These are phyloP conservation scores for Creontiades dilutus DNA, from an alignment of 2,888 invertebrate genomes.

Conservation along the genomic window DNA sequence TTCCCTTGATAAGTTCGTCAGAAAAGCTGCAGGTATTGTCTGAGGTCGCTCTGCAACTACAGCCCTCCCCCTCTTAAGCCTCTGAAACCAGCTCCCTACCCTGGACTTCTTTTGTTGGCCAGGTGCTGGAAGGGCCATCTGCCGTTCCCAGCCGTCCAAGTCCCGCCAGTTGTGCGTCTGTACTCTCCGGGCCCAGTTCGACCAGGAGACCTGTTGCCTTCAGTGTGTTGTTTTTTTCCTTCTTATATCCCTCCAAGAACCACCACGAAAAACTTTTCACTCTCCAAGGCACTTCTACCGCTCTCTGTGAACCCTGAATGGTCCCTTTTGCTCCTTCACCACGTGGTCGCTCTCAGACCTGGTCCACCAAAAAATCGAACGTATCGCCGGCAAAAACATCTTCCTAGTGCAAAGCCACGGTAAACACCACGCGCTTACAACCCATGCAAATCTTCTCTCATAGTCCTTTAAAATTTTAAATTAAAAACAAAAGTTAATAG, in stretches of 20 bases:
- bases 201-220: not conserved
- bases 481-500: not conserved
- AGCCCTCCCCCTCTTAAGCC: not conserved
- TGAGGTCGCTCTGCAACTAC: slow-evolving; percentile 40
- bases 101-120: slow-evolving; percentile 50
- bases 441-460: not conserved
- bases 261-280: slow-evolving; percentile 19
- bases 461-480: not conserved
- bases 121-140: slow-evolving; percentile 56
- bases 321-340: not conserved
- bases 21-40: slow-evolving; percentile 31
- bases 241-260: not conserved
- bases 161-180: slow-evolving; percentile 21
- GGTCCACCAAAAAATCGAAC: not conserved
- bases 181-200: slow-evolving; percentile 1
- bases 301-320: not conserved
- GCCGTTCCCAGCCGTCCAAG: slow-evolving; percentile 26
- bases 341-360: not conserved
- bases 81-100: slow-evolving; percentile 13
- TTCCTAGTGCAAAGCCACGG: no score
- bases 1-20: not conserved
- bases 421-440: not conserved
- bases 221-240: slow-evolving; percentile 17
- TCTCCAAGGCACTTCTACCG: not conserved
- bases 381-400: no score